phyloP scores from a whole-genome alignment of 2,113 vertebrate genomes.

The Brienomyrus longianalis region DNA sequence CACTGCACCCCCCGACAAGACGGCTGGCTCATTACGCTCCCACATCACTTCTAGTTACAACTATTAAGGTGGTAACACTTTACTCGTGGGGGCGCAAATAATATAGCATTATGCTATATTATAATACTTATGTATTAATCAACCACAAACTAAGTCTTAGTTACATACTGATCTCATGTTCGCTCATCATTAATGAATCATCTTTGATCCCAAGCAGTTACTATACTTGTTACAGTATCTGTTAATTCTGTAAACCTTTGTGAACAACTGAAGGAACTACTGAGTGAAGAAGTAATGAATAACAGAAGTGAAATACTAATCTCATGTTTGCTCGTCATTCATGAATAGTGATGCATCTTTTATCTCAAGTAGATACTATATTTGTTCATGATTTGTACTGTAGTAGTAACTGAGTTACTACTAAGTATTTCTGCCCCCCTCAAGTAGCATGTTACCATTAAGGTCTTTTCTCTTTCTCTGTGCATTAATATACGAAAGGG shows the following conservation, averaged over 20 bases:
- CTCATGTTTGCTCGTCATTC: not conserved
- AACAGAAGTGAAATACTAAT: not conserved
- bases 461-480: not conserved
- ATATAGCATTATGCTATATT: not conserved
- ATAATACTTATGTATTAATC: not conserved
- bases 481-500: not conserved
- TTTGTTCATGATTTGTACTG: not conserved
- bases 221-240: not conserved
- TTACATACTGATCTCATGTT: not conserved
- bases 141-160: not conserved
- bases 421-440: not conserved
- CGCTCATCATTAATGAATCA: not conserved
- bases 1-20: slow-evolving; percentile 12
- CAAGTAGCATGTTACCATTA: not conserved
- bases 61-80: not conserved
- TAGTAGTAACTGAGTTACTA: not conserved
- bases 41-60: not conserved
- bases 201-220: not conserved
- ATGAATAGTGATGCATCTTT: not conserved
- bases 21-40: not conserved
- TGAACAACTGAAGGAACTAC: not conserved
- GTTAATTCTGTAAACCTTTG: not conserved
- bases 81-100: not conserved
- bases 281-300: not conserved
- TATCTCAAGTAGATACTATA: not conserved